Conservation (phyloP, 2,113 vertebrate species). For the crab-eating macaque (Macaca fascicularis) region T2T-MFA8v1.1 NC_088379.1:1329001-1329500, state of each 20-base stretch:
- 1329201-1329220: background rate
- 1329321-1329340: too few species aligned
- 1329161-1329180: background rate
- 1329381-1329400: background rate
- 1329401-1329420: background rate
- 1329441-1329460: background rate
- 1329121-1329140: background rate
- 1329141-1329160: background rate
- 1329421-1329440: too few species aligned
- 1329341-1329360: background rate
- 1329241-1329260: background rate
- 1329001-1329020: accelerated
- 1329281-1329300: too few species aligned
- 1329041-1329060: background rate
- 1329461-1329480: background rate
- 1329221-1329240: too few species aligned
- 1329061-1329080: accelerated
- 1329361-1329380: too few species aligned
- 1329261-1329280: background rate
- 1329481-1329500: background rate
- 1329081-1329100: background rate
- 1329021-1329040: accelerated
- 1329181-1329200: too few species aligned
- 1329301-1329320: too few species aligned
- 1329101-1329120: background rate